Evolutionary conservation across 64 coral and sea anemone species (phyloP), one percentile per base, ranked within the genome.

Genomic region (Montipora sp.): DNA sequence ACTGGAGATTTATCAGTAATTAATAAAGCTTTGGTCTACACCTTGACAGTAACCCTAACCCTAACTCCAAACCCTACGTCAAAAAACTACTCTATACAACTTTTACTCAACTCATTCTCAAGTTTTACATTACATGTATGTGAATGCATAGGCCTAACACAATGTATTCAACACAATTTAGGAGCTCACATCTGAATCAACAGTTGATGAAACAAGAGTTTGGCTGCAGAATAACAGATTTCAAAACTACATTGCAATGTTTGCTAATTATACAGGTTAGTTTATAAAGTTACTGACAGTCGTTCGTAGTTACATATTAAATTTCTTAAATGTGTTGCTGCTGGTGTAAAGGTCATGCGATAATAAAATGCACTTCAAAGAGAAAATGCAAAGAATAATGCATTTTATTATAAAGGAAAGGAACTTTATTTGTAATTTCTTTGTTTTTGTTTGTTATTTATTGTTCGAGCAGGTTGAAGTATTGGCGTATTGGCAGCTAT

Each of bases 261-360:
- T 98, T 59, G 91, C 88, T 12, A 98, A 98, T 45, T 98, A 96
- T 63, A 98, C 97, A 93, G 97, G 97, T 98, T 51, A 90, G 57
- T 43, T 63, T 55, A 72, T 11, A 44, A 47, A 51, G 49, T 63
- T 63, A 4, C 11, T 15, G 11, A 63, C 3, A 12, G 9, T 63
- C 14, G 1, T 63, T 7, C 9, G 14, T 63, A 63, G 14, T 63
- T 2, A 15, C 14, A 63, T 63, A 3, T 12, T 12, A 12, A 14
- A 63, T 55, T 55, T 5, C 51, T 55, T 55, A 5, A 55, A 7
- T 55, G 10, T 55, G 5, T 7, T 55, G 5, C 10, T 55, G 5
- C 51, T 10, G 10, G 10, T 55, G 51, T 55, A 10, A 0, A 55
- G 10, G 51, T 10, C 51, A 5, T 55, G 51, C 5, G 10, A 10